Evolutionary conservation across 2,113 vertebrate species (phyloP).

Genomic region (Glaucomys volans): DNA sequence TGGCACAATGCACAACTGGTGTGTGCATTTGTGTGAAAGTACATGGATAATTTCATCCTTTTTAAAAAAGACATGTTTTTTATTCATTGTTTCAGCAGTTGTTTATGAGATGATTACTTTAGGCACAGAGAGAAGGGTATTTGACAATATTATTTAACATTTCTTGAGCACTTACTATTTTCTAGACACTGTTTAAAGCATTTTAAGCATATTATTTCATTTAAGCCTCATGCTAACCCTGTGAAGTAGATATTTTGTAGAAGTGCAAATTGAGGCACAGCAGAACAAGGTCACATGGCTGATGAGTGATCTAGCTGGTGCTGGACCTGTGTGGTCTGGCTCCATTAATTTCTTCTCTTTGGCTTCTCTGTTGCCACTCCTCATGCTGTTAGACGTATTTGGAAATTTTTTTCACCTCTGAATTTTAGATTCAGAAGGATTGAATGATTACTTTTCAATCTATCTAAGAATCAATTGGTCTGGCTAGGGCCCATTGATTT

Average conservation of each 20-base stretch:
- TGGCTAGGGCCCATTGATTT: background rate
- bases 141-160: background rate
- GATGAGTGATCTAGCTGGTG: background rate
- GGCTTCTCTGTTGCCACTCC: background rate
- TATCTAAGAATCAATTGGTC: background rate
- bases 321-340: background rate
- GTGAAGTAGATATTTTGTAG: background rate
- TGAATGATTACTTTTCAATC: background rate
- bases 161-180: background rate
- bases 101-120: background rate
- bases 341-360: background rate
- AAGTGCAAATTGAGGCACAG: background rate
- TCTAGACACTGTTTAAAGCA: background rate
- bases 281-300: background rate
- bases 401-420: conserved; percentile 10
- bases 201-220: background rate
- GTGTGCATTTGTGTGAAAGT: background rate
- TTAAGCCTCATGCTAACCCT: background rate
- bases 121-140: background rate
- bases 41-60: background rate
- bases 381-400: background rate
- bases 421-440: background rate
- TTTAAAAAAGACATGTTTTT: conserved; percentile 15
- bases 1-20: background rate
- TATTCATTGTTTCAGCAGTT: background rate